These are phyloP conservation scores for Pandemis corylana DNA, from an alignment of 2,888 invertebrate genomes.

Conservation along the genomic window DNA sequence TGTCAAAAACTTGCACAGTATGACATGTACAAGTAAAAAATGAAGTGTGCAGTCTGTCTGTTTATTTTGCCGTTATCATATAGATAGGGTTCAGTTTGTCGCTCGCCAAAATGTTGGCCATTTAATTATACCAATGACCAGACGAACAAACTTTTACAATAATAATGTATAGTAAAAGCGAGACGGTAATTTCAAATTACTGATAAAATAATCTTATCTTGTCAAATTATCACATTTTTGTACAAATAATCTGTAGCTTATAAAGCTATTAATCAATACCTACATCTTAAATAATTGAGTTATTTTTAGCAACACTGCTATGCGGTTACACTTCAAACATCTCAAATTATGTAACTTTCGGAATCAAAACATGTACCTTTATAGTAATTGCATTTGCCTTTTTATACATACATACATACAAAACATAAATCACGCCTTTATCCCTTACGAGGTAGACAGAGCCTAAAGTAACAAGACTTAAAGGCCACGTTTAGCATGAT, in stretches of 20 bases:
- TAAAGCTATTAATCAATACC: neutral
- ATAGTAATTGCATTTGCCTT: neutral
- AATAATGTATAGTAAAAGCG: neutral
- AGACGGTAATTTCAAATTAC: neutral
- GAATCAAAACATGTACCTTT: neutral
- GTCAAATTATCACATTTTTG: neutral
- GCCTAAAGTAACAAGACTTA: no score
- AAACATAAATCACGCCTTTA: no score
- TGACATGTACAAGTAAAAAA: no score
- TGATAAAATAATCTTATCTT: neutral
- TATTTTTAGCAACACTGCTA: neutral
- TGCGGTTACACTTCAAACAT: neutral
- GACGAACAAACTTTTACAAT: neutral
- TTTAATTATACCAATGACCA: neutral
- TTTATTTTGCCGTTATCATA: no score
- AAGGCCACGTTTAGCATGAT: no score
- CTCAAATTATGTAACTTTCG: no score
- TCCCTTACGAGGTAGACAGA: no score
- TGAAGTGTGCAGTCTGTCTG: no score
- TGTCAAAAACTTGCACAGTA: no score
- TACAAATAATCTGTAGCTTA: neutral
- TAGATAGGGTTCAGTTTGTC: no score
- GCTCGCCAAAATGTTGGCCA: no score
- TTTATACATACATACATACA: no score
- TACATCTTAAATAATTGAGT: neutral